phyloP scores from a whole-genome alignment of 1,140 invertebrate genomes.

The Acyrthosiphon pisum region DNA sequence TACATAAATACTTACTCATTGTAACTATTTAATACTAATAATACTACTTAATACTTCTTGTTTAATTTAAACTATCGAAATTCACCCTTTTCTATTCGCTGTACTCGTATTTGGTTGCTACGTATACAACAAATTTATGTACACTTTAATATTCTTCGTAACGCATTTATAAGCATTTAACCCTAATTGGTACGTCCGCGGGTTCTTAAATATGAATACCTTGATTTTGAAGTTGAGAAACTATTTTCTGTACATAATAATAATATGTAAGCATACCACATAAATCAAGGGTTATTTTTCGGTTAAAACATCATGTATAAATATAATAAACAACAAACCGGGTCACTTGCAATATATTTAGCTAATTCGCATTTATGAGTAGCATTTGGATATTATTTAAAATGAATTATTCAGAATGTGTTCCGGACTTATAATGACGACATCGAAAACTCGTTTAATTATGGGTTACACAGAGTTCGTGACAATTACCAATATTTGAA shows the following conservation, averaged over 20 bases:
- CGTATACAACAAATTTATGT: neutral
- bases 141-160: neutral
- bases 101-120: neutral
- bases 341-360: neutral
- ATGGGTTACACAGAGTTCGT: neutral
- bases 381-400: neutral
- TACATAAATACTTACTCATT: neutral
- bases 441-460: neutral
- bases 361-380: neutral
- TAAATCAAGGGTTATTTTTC: neutral
- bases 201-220: neutral
- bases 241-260: neutral
- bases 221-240: slow-evolving; percentile 10
- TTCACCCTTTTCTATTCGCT: neutral
- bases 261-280: neutral
- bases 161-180: neutral
- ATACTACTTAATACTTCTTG: neutral
- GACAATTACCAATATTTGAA: neutral
- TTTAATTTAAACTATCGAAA: neutral
- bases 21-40: neutral
- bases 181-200: neutral
- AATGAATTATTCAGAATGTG: neutral
- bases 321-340: neutral
- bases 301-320: neutral
- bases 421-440: neutral